Base-by-base conservation (phyloP, 1,140 invertebrate species). In the Cephus cinctus region DNA sequence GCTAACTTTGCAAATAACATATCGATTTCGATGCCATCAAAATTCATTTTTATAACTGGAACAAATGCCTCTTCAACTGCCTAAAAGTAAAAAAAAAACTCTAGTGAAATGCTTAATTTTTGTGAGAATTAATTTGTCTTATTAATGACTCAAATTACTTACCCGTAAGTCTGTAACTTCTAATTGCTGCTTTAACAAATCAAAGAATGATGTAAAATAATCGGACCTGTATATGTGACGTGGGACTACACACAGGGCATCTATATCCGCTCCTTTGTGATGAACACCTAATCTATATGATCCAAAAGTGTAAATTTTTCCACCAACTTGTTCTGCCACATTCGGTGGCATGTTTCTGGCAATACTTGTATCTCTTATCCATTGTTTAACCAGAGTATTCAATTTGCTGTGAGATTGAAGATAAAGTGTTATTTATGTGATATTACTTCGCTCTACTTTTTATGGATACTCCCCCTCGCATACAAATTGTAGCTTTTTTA, bases 261-360 rank as follows among this genome's bases (percentile, higher is more conserved):
- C 98, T 67, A 99, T 99, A 86, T 99, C 98, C 61, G 96, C 97
- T 32, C 96, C 94, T 81, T 89, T 87, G 61, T 92, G 95, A 73
- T 99, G 95, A n/a, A 99, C 88, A 46, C 88, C 89, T 55, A 90
- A 75, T 53, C 88, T 81, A 63, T 90, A 99, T 40, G 97, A 99
- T 36, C 98, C 98, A 80, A 99, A 99, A 19, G 98, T 99, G 65
- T 96, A 98, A 48, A 99, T 95, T 79, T 98, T 98, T 3, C 98
- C 98, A 36, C 96, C 96, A 53, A 97, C 86, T 65, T 86, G 85
- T 50, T 92, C 89, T 5, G 91, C 90, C 0, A 92, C 84, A 63
- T 83, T 87, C 53, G 83, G 81, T 4, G 94, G 93, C 86, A 97
- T 91, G 68, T 93, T 94, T 71, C 91, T 92, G 57, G 85, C 80